These are phyloP conservation scores for Chromis chromis DNA, from an alignment of 2,797 vertebrate genomes.

Conservation along the genomic window DNA sequence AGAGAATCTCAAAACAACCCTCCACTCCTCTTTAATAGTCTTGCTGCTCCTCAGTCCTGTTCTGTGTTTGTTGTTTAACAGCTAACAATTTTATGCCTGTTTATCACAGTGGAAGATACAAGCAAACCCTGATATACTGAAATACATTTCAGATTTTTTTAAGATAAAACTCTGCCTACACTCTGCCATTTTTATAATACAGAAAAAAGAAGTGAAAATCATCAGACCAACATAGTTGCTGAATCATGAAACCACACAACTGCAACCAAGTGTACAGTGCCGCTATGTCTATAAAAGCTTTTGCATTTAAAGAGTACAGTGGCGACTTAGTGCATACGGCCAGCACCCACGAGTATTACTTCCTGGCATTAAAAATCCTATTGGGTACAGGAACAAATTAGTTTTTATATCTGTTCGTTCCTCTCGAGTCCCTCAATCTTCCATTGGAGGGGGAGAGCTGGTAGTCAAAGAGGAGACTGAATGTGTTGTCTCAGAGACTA, in stretches of 20 bases:
- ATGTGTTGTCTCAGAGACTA: conserved; percentile 52
- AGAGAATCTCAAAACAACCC: conserved; percentile 13
- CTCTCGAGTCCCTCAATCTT: conserved; percentile 57
- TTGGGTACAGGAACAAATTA: conserved; percentile 67
- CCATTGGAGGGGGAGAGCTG: conserved; percentile 44
- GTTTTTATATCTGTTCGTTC: conserved; percentile 69
- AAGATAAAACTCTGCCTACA: not conserved
- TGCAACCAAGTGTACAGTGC: conserved; percentile 7
- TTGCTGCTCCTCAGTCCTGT: not conserved
- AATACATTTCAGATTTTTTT: not conserved
- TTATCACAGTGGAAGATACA: not conserved
- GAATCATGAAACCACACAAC: conserved; percentile 18
- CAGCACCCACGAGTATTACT: conserved; percentile 54
- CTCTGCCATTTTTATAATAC: not conserved
- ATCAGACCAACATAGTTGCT: conserved; percentile 12
- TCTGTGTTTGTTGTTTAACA: conserved; percentile 13
- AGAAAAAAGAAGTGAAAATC: conserved; percentile 21
- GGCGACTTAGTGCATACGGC: conserved; percentile 26
- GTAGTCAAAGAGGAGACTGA: conserved; percentile 50
- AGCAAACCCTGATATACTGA: not conserved
- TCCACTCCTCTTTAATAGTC: not conserved
- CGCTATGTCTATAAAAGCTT: conserved; percentile 37
- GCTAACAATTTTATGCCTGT: not conserved
- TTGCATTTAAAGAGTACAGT: conserved; percentile 50
- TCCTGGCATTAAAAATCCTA: conserved; percentile 66